A percentile compares a stretch with the other conserved stretches of the same genome.
Conservation (phyloP, 2,113 vertebrate species). For the Plotosus lineatus region DNA sequence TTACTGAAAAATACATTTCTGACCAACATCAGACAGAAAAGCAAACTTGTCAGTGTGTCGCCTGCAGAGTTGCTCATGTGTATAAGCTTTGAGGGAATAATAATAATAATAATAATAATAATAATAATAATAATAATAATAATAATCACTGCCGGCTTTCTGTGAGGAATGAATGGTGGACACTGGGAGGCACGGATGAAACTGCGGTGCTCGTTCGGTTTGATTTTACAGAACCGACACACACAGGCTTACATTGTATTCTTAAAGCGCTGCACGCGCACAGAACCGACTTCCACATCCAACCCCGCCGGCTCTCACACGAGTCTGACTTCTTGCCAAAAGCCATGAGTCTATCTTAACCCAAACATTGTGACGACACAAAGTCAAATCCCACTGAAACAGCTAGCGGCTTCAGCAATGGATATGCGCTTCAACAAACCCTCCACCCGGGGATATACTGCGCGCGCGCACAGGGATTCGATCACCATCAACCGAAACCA, state of each 20-base stretch:
- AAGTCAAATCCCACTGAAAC: neutral
- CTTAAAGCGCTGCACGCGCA: neutral
- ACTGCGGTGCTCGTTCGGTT: neutral
- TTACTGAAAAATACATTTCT: neutral
- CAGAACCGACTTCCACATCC: too few relatives aligned
- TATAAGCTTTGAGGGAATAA: neutral
- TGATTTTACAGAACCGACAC: too few relatives aligned
- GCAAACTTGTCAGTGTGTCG: constrained; percentile 7
- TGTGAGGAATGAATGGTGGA: neutral
- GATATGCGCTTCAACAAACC: too few relatives aligned
- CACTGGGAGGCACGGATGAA: neutral
- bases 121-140: neutral
- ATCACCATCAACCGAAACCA: neutral
- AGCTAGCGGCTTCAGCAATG: neutral
- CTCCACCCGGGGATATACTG: too few relatives aligned
- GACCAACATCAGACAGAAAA: neutral
- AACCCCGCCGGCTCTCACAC: too few relatives aligned
- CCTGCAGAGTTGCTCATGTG: neutral
- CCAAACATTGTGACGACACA: neutral
- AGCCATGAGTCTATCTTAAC: neutral
- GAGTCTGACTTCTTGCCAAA: neutral
- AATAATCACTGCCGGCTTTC: neutral
- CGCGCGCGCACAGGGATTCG: neutral
- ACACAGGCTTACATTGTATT: constrained; percentile 11
- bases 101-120: neutral